Evolutionary conservation across 2,113 vertebrate species (phyloP).

Genomic region (Calcarius ornatus): DNA sequence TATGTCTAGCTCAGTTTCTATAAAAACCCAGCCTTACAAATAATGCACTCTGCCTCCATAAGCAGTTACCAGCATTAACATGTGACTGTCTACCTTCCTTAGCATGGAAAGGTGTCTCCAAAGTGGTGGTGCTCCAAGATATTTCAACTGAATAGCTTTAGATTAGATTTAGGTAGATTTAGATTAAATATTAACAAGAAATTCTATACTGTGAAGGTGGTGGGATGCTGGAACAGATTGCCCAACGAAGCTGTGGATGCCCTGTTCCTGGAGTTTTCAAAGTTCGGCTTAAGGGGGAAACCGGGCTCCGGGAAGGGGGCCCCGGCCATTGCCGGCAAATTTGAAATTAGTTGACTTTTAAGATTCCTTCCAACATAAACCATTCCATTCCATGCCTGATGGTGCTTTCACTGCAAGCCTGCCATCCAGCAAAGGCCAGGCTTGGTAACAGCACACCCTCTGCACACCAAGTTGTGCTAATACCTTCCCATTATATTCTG

Average conservation of each 20-base stretch:
- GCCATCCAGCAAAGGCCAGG: not conserved
- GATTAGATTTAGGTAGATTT: not conserved
- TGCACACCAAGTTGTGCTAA: not conserved
- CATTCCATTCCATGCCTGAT: not conserved
- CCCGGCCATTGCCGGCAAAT: too few species aligned
- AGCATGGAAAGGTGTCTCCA: not conserved
- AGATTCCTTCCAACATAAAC: not conserved
- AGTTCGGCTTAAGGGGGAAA: too few species aligned
- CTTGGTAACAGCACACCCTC: not conserved
- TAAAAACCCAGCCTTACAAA: accelerated
- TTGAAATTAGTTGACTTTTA: not conserved
- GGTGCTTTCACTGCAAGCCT: not conserved
- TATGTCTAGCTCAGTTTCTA: not conserved
- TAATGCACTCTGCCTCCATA: not conserved
- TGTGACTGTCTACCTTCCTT: not conserved
- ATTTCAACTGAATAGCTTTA: not conserved
- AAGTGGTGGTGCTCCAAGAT: not conserved
- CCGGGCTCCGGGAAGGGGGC: too few species aligned
- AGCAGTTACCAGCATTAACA: not conserved
- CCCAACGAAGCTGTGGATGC: not conserved
- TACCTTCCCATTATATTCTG: not conserved
- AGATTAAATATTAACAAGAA: not conserved
- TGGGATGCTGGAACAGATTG: not conserved
- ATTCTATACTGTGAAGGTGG: not conserved
- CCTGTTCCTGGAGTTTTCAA: not conserved